phyloP scores from a whole-genome alignment of 2,888 invertebrate species.

The Yponomeuta sedellus region DNA sequence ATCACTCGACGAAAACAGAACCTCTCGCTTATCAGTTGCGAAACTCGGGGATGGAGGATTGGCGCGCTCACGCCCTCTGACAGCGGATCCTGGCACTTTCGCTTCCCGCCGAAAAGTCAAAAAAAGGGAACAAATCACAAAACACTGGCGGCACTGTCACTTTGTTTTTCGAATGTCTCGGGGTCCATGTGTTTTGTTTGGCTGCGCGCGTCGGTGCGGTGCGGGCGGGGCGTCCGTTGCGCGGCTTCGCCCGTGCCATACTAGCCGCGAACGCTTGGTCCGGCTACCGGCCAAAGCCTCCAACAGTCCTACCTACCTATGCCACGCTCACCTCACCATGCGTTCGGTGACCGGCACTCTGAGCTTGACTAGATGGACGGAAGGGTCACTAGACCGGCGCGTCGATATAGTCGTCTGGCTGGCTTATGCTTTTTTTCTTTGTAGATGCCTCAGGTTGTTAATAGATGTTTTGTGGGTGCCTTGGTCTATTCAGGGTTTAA shows the following conservation, averaged over 20 bases:
- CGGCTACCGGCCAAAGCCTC: conserved; percentile 17
- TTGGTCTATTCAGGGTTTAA: background rate
- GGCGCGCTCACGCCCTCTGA: conserved; percentile 41
- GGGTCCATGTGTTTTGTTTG: conserved; percentile 25
- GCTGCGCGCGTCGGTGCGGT: conserved; percentile 42
- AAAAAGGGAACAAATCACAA: background rate
- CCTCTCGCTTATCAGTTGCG: conserved; percentile 54
- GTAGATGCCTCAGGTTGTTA: background rate
- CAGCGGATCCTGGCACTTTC: conserved; percentile 43
- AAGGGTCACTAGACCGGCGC: background rate
- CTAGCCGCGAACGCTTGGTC: conserved; percentile 38
- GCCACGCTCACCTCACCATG: background rate
- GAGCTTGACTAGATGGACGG: background rate
- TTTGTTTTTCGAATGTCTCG: conserved; percentile 1
- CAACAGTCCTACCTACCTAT: background rate
- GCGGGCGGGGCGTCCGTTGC: conserved; percentile 55
- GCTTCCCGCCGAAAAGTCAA: conserved; percentile 45
- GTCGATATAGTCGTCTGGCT: background rate
- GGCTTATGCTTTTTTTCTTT: background rate
- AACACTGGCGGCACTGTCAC: conserved; percentile 3
- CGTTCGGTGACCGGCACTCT: background rate
- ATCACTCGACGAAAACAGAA: conserved; percentile 66
- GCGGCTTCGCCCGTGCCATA: conserved; percentile 57
- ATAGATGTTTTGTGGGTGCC: background rate
- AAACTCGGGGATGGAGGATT: conserved; percentile 40